phyloP scores from a whole-genome alignment of 2,797 vertebrate species.

The Alectoris magna region DNA sequence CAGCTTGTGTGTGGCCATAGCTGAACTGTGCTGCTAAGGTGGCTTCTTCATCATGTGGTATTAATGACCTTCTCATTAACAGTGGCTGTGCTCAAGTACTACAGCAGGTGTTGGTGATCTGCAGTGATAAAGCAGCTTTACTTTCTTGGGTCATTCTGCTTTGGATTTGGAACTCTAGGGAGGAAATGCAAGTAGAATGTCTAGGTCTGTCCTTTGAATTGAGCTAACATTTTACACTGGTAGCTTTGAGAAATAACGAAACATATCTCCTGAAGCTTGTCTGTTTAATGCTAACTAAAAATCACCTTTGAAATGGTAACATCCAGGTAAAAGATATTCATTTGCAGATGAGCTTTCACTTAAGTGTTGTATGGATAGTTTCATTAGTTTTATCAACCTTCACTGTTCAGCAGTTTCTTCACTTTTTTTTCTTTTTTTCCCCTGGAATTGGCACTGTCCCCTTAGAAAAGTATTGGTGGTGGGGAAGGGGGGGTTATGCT shows the following conservation, averaged over 20 bases:
- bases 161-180: background rate
- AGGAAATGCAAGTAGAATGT: background rate
- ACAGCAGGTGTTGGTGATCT: background rate
- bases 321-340: too few species aligned
- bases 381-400: background rate
- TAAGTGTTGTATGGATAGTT: background rate
- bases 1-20: rapidly evolving
- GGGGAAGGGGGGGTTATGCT: background rate
- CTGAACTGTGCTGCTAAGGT: background rate
- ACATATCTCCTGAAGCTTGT: background rate
- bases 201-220: background rate
- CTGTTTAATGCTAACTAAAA: background rate
- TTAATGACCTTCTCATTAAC: background rate
- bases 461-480: background rate
- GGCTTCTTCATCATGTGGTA: background rate
- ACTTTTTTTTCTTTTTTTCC: background rate
- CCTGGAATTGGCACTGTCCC: background rate
- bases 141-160: background rate
- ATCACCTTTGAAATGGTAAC: background rate
- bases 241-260: background rate
- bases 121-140: background rate
- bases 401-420: background rate
- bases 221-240: background rate
- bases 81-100: background rate
- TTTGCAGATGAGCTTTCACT: too few species aligned